Conservation (phyloP, 2,888 invertebrate species). For the Ecliptopera silaceata region DNA sequence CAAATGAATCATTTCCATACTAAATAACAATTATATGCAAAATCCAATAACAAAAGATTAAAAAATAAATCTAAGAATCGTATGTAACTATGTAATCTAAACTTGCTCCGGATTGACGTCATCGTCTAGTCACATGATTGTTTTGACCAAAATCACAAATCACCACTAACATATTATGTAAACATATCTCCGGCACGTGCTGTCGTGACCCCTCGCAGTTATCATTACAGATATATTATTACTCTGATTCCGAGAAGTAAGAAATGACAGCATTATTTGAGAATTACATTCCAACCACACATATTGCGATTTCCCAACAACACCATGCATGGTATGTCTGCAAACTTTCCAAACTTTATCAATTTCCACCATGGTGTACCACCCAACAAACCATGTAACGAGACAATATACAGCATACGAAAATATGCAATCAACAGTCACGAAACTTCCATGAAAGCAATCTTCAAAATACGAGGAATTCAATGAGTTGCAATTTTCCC, state of each 20-base stretch:
- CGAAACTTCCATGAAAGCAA: background rate
- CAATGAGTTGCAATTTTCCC: constrained; percentile 14
- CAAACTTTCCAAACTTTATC: constrained; percentile 11
- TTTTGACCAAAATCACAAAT: constrained; percentile 20
- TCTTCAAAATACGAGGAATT: constrained; percentile 3
- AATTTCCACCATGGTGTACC: constrained; percentile 14
- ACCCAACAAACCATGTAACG: constrained; percentile 2
- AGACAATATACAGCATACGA: background rate
- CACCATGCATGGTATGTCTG: constrained; percentile 14
- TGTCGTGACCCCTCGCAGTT: constrained; percentile 44
- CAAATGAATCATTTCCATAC: no score
- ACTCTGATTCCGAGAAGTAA: constrained; percentile 15
- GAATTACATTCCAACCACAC: constrained; percentile 22
- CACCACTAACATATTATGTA: constrained; percentile 16
- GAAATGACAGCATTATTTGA: constrained; percentile 28
- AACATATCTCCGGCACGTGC: constrained; percentile 37
- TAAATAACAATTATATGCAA: no score
- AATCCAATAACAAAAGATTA: no score
- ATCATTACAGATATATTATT: constrained; percentile 25
- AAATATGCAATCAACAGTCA: constrained; percentile 5
- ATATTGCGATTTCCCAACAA: constrained; percentile 12
- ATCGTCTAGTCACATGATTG: constrained; percentile 16
- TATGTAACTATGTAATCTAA: background rate
- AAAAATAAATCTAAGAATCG: no score
- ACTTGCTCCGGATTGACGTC: constrained; percentile 7